These are phyloP conservation scores for Acleris laterana DNA, from an alignment of 2,888 invertebrate species.

Conservation along the genomic window DNA sequence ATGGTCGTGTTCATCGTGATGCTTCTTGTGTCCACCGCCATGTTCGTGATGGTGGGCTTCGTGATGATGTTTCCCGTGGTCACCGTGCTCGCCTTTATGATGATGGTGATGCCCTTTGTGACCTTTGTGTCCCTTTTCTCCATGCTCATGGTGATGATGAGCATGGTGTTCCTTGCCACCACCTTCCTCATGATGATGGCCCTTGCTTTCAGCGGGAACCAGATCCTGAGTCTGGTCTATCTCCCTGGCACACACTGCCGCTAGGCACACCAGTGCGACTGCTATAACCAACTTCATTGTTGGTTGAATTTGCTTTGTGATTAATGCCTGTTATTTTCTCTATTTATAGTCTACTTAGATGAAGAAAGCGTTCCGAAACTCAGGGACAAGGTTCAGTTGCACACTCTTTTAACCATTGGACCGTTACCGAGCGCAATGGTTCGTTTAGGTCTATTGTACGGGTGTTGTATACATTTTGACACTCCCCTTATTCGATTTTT, in stretches of 20 bases:
- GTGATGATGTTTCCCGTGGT: constrained; percentile 76
- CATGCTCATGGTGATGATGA: constrained; percentile 75
- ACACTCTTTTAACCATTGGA: constrained; percentile 51
- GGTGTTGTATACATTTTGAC: constrained; percentile 28
- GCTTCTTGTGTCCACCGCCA: constrained; percentile 75
- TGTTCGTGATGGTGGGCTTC: constrained; percentile 74
- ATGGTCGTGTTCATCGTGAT: constrained; percentile 72
- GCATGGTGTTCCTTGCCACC: constrained; percentile 76
- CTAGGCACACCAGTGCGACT: constrained; percentile 70
- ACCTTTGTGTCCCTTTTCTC: constrained; percentile 73
- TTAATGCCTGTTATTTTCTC: constrained; percentile 49
- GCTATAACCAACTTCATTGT: constrained; percentile 73
- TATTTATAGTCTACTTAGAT: constrained; percentile 75
- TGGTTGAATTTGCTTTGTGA: constrained; percentile 58
- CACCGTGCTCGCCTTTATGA: constrained; percentile 74
- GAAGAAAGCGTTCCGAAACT: constrained; percentile 75
- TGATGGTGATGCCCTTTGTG: constrained; percentile 80
- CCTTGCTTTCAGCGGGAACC: constrained; percentile 72
- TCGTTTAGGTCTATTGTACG: constrained; percentile 7
- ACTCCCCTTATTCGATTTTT: constrained; percentile 10
- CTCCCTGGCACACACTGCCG: constrained; percentile 68
- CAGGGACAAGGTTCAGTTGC: constrained; percentile 51
- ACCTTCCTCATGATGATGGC: constrained; percentile 69
- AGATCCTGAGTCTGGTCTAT: constrained; percentile 71
- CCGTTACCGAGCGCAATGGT: constrained; percentile 61